A percentile compares a stretch with the other conserved stretches of the same genome.
These are phyloP conservation scores for Epiperipatus broadwayi DNA, from an alignment of 2,888 invertebrate species.

Conservation along the genomic window DNA sequence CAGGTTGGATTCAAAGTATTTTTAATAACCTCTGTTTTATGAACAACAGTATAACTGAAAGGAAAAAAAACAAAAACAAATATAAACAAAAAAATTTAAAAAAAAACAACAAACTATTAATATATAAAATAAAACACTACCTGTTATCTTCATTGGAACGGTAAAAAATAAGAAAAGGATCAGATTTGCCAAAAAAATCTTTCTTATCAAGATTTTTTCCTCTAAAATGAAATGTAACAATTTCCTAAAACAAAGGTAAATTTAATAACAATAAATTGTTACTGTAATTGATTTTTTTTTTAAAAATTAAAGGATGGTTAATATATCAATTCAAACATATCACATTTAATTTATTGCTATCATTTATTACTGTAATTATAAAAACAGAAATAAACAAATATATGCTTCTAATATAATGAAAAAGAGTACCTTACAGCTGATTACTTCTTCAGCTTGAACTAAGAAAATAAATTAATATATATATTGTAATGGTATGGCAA, in stretches of 20 bases:
- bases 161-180: slow-evolving; percentile 32
- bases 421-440: too few species aligned
- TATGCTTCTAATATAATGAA: too few species aligned
- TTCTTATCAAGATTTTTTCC: slow-evolving; percentile 31
- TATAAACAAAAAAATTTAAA: slow-evolving; percentile 4
- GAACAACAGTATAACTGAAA: slow-evolving; percentile 32
- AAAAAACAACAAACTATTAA: not conserved
- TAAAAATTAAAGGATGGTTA: too few species aligned
- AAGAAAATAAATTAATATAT: too few species aligned
- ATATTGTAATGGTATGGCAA: too few species aligned
- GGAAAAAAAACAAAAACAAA: slow-evolving; percentile 14
- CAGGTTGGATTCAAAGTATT: slow-evolving; percentile 37
- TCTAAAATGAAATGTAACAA: slow-evolving; percentile 25
- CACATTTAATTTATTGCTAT: too few species aligned
- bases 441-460: too few species aligned
- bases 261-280: not conserved
- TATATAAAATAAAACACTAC: slow-evolving; percentile 21
- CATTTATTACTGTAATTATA: too few species aligned
- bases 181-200: slow-evolving; percentile 35
- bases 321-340: too few species aligned
- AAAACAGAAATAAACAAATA: too few species aligned
- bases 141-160: slow-evolving; percentile 31
- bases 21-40: slow-evolving; percentile 36
- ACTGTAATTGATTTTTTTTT: too few species aligned
- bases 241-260: slow-evolving; percentile 25